Base-by-base conservation (phyloP, 2,888 invertebrate genomes). In the Halocaridina rubra region DNA sequence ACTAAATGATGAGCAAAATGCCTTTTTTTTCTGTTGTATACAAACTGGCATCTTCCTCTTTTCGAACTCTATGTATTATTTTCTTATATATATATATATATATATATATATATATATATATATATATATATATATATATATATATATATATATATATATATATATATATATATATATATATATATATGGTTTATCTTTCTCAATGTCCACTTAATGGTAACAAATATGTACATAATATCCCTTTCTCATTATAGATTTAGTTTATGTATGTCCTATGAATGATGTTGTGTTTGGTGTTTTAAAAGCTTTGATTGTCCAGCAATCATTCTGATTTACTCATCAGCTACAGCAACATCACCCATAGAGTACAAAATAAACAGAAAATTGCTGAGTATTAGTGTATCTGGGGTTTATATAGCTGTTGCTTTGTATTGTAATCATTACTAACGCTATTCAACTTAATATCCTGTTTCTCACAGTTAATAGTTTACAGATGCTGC, bases 91-190 rank as follows among this genome's bases (percentile, higher is more conserved):
- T 2, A 32, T 32, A 8, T 33, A 33, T 33, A 33, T 72, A 33
- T 72, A 33, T 72, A 33, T 33, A 33, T 72, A 33, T 72, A 19
- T 72, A 19, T 33, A 19, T 72, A 33, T 33, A 19, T 32, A 19
- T 72, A n/a, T 72, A 33, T 72, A 33, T 33, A 33, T 72, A 33
- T 33, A 33, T 72, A 33, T 33, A 33, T 72, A 33, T 33, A 19
- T 72, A 33, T 72, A 33, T 33, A 33, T 33, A n/a, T 72, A 33
- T 72, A 33, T 72, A 33, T 72, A 33, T 72, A 33, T 72, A 22
- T 39, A 8, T 22, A 13, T 33, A 8, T 72, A 33, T 39, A n/a
- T 32, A 4, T 72, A 22, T 33, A 33, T 72, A 33, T 72, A 8
- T 72, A 33, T 72, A 33, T 33, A 33, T 72, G n/a, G n/a, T n/a